Percentiles rank a stretch among this genome's conserved stretches.
These are phyloP conservation scores for Leucophora obtusa DNA, from an alignment of 2,888 invertebrate genomes.

Conservation along the genomic window DNA sequence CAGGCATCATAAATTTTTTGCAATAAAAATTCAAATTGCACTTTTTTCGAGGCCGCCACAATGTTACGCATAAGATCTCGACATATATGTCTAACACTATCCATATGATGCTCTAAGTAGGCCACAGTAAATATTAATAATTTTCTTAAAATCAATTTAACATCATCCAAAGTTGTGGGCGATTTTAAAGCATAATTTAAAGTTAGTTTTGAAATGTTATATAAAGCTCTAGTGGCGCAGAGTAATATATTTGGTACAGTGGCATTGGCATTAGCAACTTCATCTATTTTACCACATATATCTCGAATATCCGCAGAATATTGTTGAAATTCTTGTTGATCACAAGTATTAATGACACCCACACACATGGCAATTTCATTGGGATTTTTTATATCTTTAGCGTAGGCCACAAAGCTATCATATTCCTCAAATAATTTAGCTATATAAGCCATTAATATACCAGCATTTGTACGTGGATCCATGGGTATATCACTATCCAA, in stretches of 20 bases:
- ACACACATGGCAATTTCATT: conserved; percentile 71
- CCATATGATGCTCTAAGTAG: conserved; percentile 83
- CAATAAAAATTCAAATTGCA: conserved; percentile 68
- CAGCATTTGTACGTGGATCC: conserved; percentile 84
- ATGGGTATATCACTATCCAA: conserved; percentile 81
- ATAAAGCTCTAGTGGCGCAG: conserved; percentile 71
- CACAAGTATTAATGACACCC: conserved; percentile 73
- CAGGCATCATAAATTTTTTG: conserved; percentile 70
- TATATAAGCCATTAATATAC: conserved; percentile 80
- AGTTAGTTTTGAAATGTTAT: conserved; percentile 70
- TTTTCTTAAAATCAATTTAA: conserved; percentile 73
- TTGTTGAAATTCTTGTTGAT: conserved; percentile 68
- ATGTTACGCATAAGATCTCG: conserved; percentile 80
- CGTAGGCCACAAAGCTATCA: conserved; percentile 66
- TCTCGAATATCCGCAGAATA: conserved; percentile 64
- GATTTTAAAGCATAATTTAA: conserved; percentile 66
- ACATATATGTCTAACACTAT: conserved; percentile 82
- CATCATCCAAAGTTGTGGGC: conserved; percentile 69
- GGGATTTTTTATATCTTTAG: conserved; percentile 64
- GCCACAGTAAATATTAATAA: conserved; percentile 80
- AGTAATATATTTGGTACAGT: conserved; percentile 72
- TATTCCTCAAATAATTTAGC: conserved; percentile 77
- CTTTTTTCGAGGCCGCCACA: conserved; percentile 75
- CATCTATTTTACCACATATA: conserved; percentile 68
- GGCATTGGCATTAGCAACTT: conserved; percentile 67